Percentiles rank a stretch among this genome's conserved stretches.
phyloP scores from a whole-genome alignment of 1,140 invertebrate species.

The Colletes latitarsis region DNA sequence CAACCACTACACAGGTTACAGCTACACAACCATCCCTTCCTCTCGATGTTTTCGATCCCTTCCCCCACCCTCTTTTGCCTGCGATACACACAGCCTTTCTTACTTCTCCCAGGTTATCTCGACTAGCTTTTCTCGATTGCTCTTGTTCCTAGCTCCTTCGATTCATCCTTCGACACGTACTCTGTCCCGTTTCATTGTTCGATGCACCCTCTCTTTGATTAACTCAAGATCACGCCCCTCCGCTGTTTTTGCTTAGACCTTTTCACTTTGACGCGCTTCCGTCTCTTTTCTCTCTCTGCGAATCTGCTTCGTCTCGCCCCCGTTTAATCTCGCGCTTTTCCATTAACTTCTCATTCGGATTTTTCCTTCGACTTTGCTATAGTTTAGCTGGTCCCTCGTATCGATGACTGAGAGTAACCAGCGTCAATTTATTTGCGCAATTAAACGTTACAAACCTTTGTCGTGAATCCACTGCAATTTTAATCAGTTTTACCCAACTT shows the following conservation, averaged over 20 bases:
- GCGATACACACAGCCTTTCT: slow-evolving; percentile 14
- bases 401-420: not conserved
- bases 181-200: no score
- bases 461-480: no score
- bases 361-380: not conserved
- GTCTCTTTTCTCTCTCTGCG: not conserved
- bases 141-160: not conserved
- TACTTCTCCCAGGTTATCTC: not conserved
- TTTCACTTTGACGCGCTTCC: not conserved
- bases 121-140: slow-evolving; percentile 9
- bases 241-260: not conserved
- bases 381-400: not conserved
- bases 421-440: no score
- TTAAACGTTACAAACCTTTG: no score
- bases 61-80: slow-evolving; percentile 24
- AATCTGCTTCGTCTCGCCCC: not conserved
- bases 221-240: not conserved
- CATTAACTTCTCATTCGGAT: not conserved
- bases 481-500: no score
- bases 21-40: slow-evolving; percentile 26
- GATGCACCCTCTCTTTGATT: not conserved
- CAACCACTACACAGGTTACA: slow-evolving; percentile 33
- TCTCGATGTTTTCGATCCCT: not conserved
- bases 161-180: not conserved
- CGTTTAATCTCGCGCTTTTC: not conserved